Evolutionary conservation across 2,113 vertebrate genomes (phyloP), one percentile per base, ranked within the genome.

Genomic region (Drymodes brunneopygia): DNA sequence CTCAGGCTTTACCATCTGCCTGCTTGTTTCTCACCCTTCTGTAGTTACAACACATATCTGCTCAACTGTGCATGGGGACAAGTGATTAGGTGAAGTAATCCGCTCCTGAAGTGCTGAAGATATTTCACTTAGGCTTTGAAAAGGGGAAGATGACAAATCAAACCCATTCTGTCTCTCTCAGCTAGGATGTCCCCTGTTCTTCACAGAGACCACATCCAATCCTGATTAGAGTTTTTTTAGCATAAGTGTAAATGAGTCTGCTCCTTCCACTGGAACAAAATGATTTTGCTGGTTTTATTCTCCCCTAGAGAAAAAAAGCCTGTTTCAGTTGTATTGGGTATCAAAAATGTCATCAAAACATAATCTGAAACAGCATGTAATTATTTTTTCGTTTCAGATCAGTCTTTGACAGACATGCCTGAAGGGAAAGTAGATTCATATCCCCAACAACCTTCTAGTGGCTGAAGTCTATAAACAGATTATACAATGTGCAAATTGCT

Each of bases 331-430:
- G 48, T 44, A 83, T 14, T 62, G 0, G 10, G 36, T 95, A 83
- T 74, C 90, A 88, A 80, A 96, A 92, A 73, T 88, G 54, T 35
- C 50, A 90, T 83, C 81, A 83, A 90, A 91, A 93, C 51, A 83
- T 86, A 73, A 87, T 86, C 62, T 86, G 81, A 86, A 80, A 77
- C 14, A 13, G 47, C 74, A 60, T 20, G 56, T 36, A 81, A 95
- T 96, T 96, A 92, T 81, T 95, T 95, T 92, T 95, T 88, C 64
- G 81, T 81, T 96, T 94, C 79, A 88, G 79, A 94, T 86, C 47
- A 60, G 44, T 61, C 60, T 74, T 86, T 95, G 94, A 96, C 85
- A 96, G 88, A 56, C 79, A 74, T 16, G 60, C 56, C 92, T 95
- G 71, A 88, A 95, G 90, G 93, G 85, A 93, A 90, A 92, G 92